Base-by-base conservation (phyloP, 2,797 vertebrate species). In the Chelidonichthys spinosus region DNA sequence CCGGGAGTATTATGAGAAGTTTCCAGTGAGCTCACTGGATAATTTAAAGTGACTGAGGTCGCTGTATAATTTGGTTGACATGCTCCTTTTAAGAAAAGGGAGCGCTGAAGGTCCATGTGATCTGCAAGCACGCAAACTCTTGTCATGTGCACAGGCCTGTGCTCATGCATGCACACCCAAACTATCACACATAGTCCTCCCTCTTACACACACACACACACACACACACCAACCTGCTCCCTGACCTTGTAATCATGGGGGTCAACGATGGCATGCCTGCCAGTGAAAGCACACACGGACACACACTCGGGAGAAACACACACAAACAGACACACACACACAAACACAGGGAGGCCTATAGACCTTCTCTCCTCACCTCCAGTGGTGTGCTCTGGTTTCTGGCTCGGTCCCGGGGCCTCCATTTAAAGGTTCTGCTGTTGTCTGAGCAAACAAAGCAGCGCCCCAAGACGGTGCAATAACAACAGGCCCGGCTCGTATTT, bases 391-490 rank as follows among this genome's bases (percentile, higher is more conserved):
- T 92, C 89, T 90, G 89, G 87, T 91, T 90, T 87, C 87, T 86
- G 86, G 86, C 89, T 85, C 88, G 74, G 87, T 83, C 87, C 79
- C 53, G 60, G 87, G 83, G 84, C 90, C 25, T 90, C 91, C 91
- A 90, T 91, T 93, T 93, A 91, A 93, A 94, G 83, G 77, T 85
- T 86, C 84, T 89, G 89, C 92, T 94, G 91, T 94, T 95, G 92
- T 94, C 87, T 93, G 87, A 93, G 85, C 91, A 94, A 95, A 94
- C 93, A 95, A 92, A 93, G 87, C 86, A 76, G 83, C 50, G 82
- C 84, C 85, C 87, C 86, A 89, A 89, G 90, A 89, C 86, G 63
- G 85, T 52, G 83, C 91, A 90, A 92, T 87, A 93, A 93, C 92
- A 93, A 93, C 92, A 88, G 83, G 74, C 78, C 70, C 77, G 0